These are phyloP conservation scores for Eretmochelys imbricata DNA, from an alignment of 2,113 vertebrate species.

Conservation along the genomic window DNA sequence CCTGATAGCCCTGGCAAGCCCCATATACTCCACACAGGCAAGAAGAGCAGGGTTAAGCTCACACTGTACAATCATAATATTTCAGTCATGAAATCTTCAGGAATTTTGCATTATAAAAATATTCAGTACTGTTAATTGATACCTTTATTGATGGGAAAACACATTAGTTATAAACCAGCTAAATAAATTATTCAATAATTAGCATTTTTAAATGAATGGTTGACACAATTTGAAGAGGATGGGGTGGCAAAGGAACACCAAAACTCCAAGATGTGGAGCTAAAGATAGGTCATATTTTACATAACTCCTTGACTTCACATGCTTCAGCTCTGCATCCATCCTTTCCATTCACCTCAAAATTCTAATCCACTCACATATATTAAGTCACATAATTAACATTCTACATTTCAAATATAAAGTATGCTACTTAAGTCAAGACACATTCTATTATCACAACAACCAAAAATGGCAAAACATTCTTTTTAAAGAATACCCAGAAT, in stretches of 20 bases:
- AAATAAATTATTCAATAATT: not conserved
- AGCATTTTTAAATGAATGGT: not conserved
- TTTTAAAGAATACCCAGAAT: not conserved
- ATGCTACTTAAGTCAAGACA: not conserved
- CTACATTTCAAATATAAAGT: not conserved
- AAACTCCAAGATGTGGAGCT: not conserved
- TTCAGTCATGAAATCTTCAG: not conserved
- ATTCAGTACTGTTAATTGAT: not conserved
- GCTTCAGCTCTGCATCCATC: not conserved
- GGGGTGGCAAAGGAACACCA: not conserved
- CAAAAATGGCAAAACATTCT: conserved; percentile 6
- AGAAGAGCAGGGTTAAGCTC: not conserved
- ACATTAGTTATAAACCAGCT: not conserved
- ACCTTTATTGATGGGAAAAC: not conserved
- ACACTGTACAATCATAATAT: not conserved
- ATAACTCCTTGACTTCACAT: not conserved
- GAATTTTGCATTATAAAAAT: not conserved
- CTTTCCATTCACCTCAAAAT: not conserved
- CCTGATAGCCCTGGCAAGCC: not conserved
- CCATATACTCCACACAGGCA: accelerated
- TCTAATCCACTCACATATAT: conserved; percentile 4
- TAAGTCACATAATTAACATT: conserved; percentile 10
- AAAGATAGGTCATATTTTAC: not conserved
- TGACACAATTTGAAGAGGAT: not conserved
- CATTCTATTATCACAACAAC: not conserved